Conservation (phyloP, 1,140 invertebrate genomes). For the Heliconius himera region DNA sequence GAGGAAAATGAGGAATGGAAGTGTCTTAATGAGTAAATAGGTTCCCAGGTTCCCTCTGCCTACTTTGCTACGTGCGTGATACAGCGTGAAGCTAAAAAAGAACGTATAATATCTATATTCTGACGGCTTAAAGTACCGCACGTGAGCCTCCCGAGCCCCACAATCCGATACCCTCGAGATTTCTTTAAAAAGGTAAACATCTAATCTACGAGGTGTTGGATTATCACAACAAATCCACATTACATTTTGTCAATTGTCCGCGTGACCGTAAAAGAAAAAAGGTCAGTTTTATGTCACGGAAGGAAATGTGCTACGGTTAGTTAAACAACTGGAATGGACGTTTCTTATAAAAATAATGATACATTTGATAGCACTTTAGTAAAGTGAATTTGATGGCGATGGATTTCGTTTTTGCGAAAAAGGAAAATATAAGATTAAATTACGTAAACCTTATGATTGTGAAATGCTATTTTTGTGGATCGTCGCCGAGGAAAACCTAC, state of each 20-base stretch:
- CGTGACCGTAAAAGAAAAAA: slow-evolving; percentile 65
- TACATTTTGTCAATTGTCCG: slow-evolving; percentile 65
- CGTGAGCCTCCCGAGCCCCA: slow-evolving; percentile 14
- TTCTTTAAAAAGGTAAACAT: slow-evolving; percentile 67
- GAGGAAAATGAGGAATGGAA: no score
- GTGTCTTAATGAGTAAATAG: no score
- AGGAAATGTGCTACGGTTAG: slow-evolving; percentile 67
- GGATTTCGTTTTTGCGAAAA: slow-evolving; percentile 24
- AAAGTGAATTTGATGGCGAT: slow-evolving; percentile 42
- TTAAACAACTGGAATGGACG: slow-evolving; percentile 72
- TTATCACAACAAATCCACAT: slow-evolving; percentile 73
- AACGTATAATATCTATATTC: slow-evolving; percentile 43
- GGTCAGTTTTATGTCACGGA: slow-evolving; percentile 63
- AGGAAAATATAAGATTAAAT: slow-evolving; percentile 31
- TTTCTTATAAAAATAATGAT: slow-evolving; percentile 63
- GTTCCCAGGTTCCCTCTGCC: no score
- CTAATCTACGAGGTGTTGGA: slow-evolving; percentile 66
- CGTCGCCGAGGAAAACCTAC: background rate
- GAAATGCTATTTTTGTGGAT: slow-evolving; percentile 4
- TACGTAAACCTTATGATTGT: slow-evolving; percentile 5
- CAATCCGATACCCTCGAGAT: slow-evolving; percentile 53
- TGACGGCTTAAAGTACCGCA: slow-evolving; percentile 49
- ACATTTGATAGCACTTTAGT: slow-evolving; percentile 43
- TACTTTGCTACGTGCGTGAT: no score
- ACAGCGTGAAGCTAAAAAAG: no score